Base-by-base conservation (phyloP, 2,113 vertebrate genomes). In the Peucedramus taeniatus region DNA sequence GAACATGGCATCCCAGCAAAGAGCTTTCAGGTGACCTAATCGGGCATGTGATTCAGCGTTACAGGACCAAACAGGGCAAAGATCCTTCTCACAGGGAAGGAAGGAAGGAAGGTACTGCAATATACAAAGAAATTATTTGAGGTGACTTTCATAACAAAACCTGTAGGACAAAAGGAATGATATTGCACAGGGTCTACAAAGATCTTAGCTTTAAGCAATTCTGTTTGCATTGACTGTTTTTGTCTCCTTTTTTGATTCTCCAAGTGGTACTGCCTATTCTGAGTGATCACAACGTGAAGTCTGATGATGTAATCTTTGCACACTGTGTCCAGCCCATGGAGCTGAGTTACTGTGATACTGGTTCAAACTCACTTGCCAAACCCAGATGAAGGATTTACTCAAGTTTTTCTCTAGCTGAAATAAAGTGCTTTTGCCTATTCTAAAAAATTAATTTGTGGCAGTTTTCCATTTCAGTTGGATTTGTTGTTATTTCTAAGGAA, bases 261-360 rank as follows among this genome's bases (percentile, higher is more conserved):
- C n/a, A 50, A 71, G 63, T 8, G 2, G 24, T 24, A 23, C 28
- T 83, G 63, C 66, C 66, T 75, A 4, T 20, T 80, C 40, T 6
- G 6, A 45, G 17, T 78, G 54, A 66, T 66, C 77, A 65, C 28
- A 3, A 31, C 0, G 0, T 42, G 23, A 69, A 33, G 42, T 33
- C 57, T 16, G 56, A 59, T 93, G 94, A 79, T 5, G 33, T 89
- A 79, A 90, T 69, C 54, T 75, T 65, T 78, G 80, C 60, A 76
- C 42, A 54, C 31, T 3, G 2, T 65, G 85, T 84, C 88, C 89
- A 76, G 80, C 77, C 77, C 57, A 7, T 24, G 51, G 57, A 60
- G 37, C 56, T 44, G 70, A 63, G 39, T 89, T 87, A 54, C 74
- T 3, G 7, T 0, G 0, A 37, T 77, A 33, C 54, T 3, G 4